Evolutionary conservation across 2,888 invertebrate species (phyloP).

Genomic region (Sympetrum striolatum): DNA sequence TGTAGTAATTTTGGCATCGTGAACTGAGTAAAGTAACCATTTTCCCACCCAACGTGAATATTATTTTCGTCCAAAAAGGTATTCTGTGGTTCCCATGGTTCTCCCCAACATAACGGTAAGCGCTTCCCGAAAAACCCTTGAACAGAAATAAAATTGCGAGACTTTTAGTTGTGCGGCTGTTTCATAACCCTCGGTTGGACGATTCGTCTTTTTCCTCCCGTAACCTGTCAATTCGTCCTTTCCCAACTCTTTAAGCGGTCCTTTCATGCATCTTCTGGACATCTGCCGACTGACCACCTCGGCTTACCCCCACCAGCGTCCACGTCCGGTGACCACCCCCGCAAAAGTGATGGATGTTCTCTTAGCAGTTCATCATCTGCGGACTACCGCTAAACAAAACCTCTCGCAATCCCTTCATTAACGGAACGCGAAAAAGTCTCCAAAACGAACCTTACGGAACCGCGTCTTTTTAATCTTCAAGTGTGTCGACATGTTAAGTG

Average conservation of each 20-base stretch:
- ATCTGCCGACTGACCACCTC: constrained; percentile 33
- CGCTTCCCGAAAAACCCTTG: background rate
- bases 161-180: background rate
- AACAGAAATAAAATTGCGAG: background rate
- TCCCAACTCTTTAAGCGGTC: background rate
- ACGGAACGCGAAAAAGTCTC: background rate
- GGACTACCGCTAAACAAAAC: background rate
- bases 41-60: no score
- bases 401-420: background rate
- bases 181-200: constrained; percentile 27
- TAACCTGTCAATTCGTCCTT: constrained; percentile 32
- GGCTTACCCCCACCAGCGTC: background rate
- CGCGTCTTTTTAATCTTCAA: background rate
- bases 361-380: constrained; percentile 20
- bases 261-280: constrained; percentile 22
- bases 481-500: background rate
- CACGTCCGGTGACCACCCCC: background rate
- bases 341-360: constrained; percentile 23
- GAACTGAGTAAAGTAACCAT: no score
- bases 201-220: constrained; percentile 30
- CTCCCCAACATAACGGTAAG: background rate
- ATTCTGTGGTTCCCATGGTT: background rate
- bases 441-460: background rate
- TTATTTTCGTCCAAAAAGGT: background rate
- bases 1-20: no score